phyloP scores from a whole-genome alignment of 2,113 vertebrate genomes.

The Pelmatolapia mariae region DNA sequence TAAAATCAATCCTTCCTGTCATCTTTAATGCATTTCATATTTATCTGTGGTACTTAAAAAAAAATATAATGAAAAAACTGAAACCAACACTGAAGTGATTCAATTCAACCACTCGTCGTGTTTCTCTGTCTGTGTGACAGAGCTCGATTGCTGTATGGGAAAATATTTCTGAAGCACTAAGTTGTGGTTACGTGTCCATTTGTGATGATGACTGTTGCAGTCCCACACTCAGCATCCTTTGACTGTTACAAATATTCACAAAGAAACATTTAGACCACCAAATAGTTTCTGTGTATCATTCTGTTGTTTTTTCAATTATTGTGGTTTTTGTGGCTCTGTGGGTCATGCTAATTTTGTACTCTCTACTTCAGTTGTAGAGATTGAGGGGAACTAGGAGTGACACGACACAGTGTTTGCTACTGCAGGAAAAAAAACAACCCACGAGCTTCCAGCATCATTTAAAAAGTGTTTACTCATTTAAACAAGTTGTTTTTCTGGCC shows the following conservation, averaged over 20 bases:
- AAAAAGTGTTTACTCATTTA: not conserved
- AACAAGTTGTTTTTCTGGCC: not conserved
- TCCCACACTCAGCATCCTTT: not conserved
- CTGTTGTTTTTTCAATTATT: not conserved
- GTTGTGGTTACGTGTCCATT: not conserved
- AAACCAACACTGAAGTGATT: not conserved
- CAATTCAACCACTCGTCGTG: not conserved
- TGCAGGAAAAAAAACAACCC: accelerated
- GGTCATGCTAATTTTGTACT: not conserved
- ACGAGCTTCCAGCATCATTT: not conserved
- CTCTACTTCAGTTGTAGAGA: not conserved
- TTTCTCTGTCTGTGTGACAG: not conserved
- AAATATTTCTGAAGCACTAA: not conserved
- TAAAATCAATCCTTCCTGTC: not conserved
- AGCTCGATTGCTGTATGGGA: not conserved
- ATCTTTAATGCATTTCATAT: not conserved
- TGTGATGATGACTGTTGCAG: not conserved
- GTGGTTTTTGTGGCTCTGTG: not conserved
- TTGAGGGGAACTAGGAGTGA: not conserved
- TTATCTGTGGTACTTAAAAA: not conserved
- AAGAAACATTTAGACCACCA: not conserved
- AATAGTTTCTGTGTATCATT: not conserved
- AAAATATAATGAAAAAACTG: not conserved
- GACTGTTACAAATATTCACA: not conserved
- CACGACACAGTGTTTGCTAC: not conserved